phyloP scores from a whole-genome alignment of 2,113 vertebrate genomes.

The Corydoras sp. region DNA sequence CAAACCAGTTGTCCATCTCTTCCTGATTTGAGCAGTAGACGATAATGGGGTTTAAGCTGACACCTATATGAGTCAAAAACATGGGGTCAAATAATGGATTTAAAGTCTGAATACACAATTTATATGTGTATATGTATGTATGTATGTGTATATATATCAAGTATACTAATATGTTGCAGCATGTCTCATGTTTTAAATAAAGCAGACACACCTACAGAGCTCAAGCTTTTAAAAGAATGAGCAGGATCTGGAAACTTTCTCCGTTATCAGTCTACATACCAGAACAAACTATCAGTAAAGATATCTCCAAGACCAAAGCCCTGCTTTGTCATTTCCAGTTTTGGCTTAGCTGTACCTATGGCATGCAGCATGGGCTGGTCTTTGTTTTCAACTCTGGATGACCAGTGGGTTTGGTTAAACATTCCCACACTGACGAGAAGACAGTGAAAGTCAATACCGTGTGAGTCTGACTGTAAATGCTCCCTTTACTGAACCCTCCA shows the following conservation, averaged over 20 bases:
- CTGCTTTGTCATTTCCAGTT: constrained; percentile 45
- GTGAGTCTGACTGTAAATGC: constrained; percentile 24
- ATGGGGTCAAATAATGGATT: constrained; percentile 32
- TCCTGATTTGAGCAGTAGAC: constrained; percentile 79
- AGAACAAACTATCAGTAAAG: constrained; percentile 55
- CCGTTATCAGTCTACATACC: constrained; percentile 57
- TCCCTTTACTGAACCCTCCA: not conserved
- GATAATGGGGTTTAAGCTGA: constrained; percentile 80
- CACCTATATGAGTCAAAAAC: constrained; percentile 65
- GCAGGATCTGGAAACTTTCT: constrained; percentile 49
- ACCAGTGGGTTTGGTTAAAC: constrained; percentile 7
- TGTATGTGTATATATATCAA: too few species aligned
- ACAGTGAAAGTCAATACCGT: constrained; percentile 21
- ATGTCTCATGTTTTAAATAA: constrained; percentile 13
- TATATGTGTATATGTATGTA: too few species aligned
- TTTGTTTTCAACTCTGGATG: constrained; percentile 17
- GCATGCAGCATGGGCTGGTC: constrained; percentile 2
- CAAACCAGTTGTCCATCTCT: constrained; percentile 82
- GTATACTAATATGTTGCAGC: not conserved
- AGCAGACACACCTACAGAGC: constrained; percentile 43
- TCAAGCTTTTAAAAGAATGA: constrained; percentile 48
- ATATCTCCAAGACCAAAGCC: constrained; percentile 45
- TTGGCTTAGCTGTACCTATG: constrained; percentile 20
- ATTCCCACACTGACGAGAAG: constrained; percentile 27
- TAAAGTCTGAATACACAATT: not conserved